Percentiles rank a stretch among this genome's conserved stretches.
Conservation (phyloP, 2,888 invertebrate species). For the Apoderus coryli region DNA sequence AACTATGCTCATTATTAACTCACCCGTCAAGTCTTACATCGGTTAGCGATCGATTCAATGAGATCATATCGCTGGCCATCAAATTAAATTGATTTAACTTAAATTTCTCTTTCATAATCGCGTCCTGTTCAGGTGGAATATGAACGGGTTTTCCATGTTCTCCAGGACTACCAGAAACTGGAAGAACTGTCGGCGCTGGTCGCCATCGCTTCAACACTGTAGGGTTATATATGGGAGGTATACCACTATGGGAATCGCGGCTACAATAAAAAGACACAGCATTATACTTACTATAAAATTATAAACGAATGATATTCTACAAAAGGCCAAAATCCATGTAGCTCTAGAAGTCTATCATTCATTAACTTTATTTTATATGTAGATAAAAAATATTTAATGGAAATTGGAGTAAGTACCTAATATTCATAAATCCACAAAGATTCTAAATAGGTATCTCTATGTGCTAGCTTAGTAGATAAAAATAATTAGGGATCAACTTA, state of each 20-base stretch:
- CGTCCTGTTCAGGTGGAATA: constrained; percentile 74
- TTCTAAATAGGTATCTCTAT: too few species aligned
- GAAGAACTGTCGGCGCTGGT: constrained; percentile 52
- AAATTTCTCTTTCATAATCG: constrained; percentile 86
- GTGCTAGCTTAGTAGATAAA: too few species aligned
- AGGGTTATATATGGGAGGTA: constrained; percentile 29
- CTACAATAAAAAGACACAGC: constrained; percentile 16
- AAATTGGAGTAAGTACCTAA: too few species aligned
- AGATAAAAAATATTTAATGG: too few species aligned
- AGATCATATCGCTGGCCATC: constrained; percentile 94
- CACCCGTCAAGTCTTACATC: constrained; percentile 89
- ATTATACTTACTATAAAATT: too few species aligned
- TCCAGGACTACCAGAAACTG: constrained; percentile 61
- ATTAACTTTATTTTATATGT: too few species aligned
- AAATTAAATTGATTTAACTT: constrained; percentile 98
- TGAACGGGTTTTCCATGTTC: constrained; percentile 89
- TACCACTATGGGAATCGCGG: constrained; percentile 14
- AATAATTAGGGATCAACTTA: too few species aligned
- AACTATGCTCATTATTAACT: too few species aligned
- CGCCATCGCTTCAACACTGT: constrained; percentile 53
- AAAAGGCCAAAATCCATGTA: too few species aligned
- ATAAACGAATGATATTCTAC: too few species aligned
- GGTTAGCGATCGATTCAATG: constrained; percentile 84
- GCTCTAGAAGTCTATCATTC: too few species aligned
- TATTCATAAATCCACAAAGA: too few species aligned